These are phyloP conservation scores for Drosophila birchii DNA, from an alignment of 2,888 invertebrate genomes.

Conservation along the genomic window DNA sequence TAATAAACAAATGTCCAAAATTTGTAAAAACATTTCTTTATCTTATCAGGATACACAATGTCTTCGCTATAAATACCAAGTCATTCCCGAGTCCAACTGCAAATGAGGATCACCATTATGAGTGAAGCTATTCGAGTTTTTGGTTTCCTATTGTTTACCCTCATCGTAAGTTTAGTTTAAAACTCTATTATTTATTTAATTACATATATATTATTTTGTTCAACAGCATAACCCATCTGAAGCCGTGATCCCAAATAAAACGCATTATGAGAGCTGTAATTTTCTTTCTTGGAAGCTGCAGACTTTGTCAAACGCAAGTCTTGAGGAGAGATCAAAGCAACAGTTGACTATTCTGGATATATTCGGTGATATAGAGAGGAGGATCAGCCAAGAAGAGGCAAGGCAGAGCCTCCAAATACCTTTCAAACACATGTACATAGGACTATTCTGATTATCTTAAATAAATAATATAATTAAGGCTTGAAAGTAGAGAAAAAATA, in stretches of 20 bases:
- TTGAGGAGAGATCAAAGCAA: neutral
- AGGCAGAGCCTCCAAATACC: neutral
- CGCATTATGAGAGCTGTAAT: too few species aligned
- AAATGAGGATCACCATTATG: neutral
- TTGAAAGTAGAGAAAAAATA: neutral
- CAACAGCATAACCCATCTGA: neutral
- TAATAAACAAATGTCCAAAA: neutral
- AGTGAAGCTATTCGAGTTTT: neutral
- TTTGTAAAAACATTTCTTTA: neutral
- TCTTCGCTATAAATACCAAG: neutral
- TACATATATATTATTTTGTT: neutral
- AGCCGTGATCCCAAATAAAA: neutral
- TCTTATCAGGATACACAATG: conserved; percentile 2
- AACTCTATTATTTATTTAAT: neutral
- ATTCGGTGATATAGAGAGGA: neutral
- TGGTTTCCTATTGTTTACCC: neutral
- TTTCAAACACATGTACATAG: neutral
- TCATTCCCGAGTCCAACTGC: too few species aligned
- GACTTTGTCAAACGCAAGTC: neutral
- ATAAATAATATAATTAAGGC: too few species aligned
- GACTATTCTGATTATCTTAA: neutral
- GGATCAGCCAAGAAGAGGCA: neutral
- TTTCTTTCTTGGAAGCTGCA: neutral
- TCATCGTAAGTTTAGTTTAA: neutral
- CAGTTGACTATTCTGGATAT: neutral